phyloP scores from a whole-genome alignment of 2,797 vertebrate species.

The Phrynocephalus forsythii region DNA sequence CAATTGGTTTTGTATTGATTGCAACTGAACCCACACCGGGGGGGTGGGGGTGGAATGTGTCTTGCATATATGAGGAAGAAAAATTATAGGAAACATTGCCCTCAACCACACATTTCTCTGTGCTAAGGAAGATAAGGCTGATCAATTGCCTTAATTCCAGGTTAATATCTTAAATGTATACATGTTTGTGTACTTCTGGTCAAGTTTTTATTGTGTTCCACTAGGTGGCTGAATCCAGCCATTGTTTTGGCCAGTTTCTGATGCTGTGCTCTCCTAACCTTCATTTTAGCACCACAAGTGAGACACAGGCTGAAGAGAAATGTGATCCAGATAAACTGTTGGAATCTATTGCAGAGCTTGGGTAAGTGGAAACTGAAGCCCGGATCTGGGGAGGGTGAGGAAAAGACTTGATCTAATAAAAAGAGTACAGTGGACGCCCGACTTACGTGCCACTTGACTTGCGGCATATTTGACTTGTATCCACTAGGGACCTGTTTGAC shows the following conservation, averaged over 20 bases:
- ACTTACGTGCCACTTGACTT: too few species aligned
- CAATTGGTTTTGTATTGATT: too few species aligned
- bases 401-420: background rate
- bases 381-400: background rate
- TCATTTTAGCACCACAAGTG: slow-evolving; percentile 69
- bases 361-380: slow-evolving; percentile 64
- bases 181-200: background rate
- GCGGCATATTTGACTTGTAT: too few species aligned
- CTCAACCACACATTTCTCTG: too few species aligned
- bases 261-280: background rate
- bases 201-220: background rate
- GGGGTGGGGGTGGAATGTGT: too few species aligned
- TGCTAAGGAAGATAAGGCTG: background rate
- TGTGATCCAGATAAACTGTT: slow-evolving; percentile 76
- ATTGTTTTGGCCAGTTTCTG: background rate
- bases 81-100: too few species aligned
- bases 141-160: background rate
- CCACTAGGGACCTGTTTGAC: too few species aligned
- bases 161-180: background rate
- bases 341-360: slow-evolving; percentile 78
- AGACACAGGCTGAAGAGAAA: slow-evolving; percentile 76
- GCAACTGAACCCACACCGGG: too few species aligned
- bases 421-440: background rate
- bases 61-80: too few species aligned
- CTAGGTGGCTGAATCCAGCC: background rate